Evolutionary conservation across 1,140 invertebrate genomes (phyloP).

Genomic region (Thrips palmi): DNA sequence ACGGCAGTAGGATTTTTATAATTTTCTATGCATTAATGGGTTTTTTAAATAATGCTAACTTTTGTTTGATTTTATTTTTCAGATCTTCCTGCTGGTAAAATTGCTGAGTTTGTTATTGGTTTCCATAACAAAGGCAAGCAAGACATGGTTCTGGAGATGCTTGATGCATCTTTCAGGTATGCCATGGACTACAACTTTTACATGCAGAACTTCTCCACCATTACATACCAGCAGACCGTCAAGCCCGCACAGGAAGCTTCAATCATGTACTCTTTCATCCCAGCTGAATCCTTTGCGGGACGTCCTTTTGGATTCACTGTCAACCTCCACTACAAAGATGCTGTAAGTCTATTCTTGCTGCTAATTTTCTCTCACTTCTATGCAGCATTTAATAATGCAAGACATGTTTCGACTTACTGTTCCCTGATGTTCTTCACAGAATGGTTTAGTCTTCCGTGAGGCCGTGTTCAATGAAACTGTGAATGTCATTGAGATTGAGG

Average conservation of each 20-base stretch:
- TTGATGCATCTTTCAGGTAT: slow-evolving; percentile 96
- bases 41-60: not conserved
- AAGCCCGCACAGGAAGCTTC: slow-evolving; percentile 86
- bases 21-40: not conserved
- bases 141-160: slow-evolving; percentile 78
- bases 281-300: slow-evolving; percentile 86
- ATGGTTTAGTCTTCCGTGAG: slow-evolving; percentile 53
- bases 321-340: slow-evolving; percentile 84
- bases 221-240: slow-evolving; percentile 76
- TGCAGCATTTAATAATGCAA: not conserved
- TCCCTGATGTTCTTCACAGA: slow-evolving; percentile 27
- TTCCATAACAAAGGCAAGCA: slow-evolving; percentile 86
- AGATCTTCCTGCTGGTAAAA: slow-evolving; percentile 82
- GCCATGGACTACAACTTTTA: slow-evolving; percentile 97
- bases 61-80: slow-evolving; percentile 20
- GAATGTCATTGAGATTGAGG: slow-evolving; percentile 88
- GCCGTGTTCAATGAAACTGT: slow-evolving; percentile 99
- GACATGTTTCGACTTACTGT: not conserved
- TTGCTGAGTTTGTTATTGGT: slow-evolving; percentile 90
- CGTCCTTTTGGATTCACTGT: slow-evolving; percentile 90
- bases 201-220: slow-evolving; percentile 92
- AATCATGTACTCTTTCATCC: slow-evolving; percentile 85
- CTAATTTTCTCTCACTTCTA: slow-evolving; percentile 4
- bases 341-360: slow-evolving; percentile 28
- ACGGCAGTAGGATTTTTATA: slow-evolving; percentile 4